A percentile compares a stretch with the other conserved stretches of the same genome.
These are phyloP conservation scores for Poeciliopsis turrubarensis DNA, from an alignment of 2,113 vertebrate species.

Conservation along the genomic window DNA sequence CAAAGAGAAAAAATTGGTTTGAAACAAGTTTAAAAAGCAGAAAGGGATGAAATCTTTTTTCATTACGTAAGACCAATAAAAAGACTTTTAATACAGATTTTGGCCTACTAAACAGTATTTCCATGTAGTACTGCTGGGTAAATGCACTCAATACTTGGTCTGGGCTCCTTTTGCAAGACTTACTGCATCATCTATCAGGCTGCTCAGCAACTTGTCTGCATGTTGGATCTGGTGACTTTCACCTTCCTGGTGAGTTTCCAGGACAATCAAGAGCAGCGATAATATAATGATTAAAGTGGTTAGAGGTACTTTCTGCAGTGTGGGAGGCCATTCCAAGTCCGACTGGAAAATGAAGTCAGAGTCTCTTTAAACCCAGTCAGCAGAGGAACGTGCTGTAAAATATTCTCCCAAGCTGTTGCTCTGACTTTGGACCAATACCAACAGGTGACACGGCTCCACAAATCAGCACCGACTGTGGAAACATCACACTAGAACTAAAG, in stretches of 20 bases:
- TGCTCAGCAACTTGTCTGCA: not conserved
- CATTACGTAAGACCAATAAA: too few species aligned
- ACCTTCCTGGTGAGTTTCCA: too few species aligned
- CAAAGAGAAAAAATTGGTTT: too few species aligned
- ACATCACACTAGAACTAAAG: not conserved
- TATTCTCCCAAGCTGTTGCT: not conserved
- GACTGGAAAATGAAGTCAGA: not conserved
- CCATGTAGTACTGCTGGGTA: too few species aligned
- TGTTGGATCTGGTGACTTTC: too few species aligned
- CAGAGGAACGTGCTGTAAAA: not conserved
- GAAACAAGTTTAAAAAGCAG: too few species aligned
- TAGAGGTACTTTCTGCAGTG: not conserved
- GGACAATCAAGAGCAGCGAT: not conserved
- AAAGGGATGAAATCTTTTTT: too few species aligned
- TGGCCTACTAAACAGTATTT: too few species aligned
- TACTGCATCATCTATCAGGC: not conserved
- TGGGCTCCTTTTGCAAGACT: too few species aligned
- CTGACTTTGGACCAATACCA: not conserved
- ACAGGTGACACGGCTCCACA: not conserved
- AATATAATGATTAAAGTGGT: not conserved
- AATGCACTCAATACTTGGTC: too few species aligned
- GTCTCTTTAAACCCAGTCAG: not conserved
- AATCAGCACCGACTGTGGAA: not conserved
- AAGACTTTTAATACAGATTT: too few species aligned
- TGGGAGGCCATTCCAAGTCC: not conserved